Base-by-base conservation (phyloP, 2,888 invertebrate genomes). In the Actias luna region DNA sequence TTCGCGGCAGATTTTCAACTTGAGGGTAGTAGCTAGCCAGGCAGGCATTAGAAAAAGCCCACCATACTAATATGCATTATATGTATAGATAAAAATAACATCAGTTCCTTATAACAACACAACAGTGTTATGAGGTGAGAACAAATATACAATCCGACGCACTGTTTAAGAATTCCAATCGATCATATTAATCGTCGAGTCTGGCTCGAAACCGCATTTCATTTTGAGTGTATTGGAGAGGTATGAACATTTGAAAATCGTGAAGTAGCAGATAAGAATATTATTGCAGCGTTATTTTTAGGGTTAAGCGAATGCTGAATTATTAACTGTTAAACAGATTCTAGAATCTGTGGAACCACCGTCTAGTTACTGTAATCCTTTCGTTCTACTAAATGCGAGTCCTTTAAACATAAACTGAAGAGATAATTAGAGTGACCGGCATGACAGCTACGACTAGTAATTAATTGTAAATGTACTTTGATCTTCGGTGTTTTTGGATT, bases 81-180 rank as follows among this genome's bases (percentile, higher is more conserved):
- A n/a, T n/a, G n/a, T n/a, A n/a, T n/a, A n/a, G n/a, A n/a, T 35
- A 10, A 55, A 22, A 22, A 61, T 55, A 29, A 29, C 29, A 27
- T 18, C 7, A 16, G 18, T 12, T 35, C 61, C 27, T 39, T 55
- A 39, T 18, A 52, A 55, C 36, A 61, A 61, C 52, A 55, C 29
- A 12, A 35, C 18, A 59, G 1, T 61, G 55, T 61, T 61, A 62
- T 62, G 61, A 58, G 42, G 58, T n/a, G 57, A 22, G 29, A 22
- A 42, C 39, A 39, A 42, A 58, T 55, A 55, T 55, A 42, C 61
- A 42, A 57, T 58, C 22, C 61, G 39, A 62, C 61, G 58, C 42
- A 62, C 25, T 62, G 61, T 62, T 58, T 62, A 58, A 39, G 58
- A 62, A 62, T 62, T 62, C 58, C 22, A 57, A 62, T 62, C 61